These are phyloP conservation scores for Zoanthus sociatus DNA, from an alignment of 92 coral and sea anemone genomes.

Conservation along the genomic window DNA sequence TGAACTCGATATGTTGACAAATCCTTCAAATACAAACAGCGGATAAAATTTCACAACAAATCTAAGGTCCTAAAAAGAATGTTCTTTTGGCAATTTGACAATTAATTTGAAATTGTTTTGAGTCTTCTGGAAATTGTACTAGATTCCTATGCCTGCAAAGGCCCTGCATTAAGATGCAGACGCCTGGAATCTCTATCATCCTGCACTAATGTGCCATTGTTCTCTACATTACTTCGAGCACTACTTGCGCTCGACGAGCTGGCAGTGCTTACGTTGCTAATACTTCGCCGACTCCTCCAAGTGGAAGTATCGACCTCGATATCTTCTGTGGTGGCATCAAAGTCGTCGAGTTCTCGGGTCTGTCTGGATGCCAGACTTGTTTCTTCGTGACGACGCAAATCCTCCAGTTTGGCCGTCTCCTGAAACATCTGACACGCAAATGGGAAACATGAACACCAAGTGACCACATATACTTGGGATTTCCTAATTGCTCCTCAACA, in stretches of 20 bases:
- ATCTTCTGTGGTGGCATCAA: slow-evolving; percentile 38
- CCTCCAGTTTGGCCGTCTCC: slow-evolving; percentile 48
- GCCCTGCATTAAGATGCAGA: slow-evolving; percentile 18
- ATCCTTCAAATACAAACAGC: slow-evolving; percentile 6
- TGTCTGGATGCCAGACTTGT: slow-evolving; percentile 50
- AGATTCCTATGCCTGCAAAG: slow-evolving; percentile 22
- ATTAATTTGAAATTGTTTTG: slow-evolving; percentile 12
- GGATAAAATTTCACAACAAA: slow-evolving; percentile 35
- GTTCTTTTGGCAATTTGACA: slow-evolving; percentile 4
- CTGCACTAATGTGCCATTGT: slow-evolving; percentile 41
- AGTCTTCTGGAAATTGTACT: background rate
- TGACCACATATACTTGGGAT: slow-evolving; percentile 21
- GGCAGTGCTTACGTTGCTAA: slow-evolving; percentile 39
- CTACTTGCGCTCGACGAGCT: slow-evolving; percentile 30
- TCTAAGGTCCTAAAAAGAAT: slow-evolving; percentile 24
- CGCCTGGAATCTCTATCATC: slow-evolving; percentile 27
- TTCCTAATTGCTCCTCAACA: slow-evolving; percentile 25
- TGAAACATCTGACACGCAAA: slow-evolving; percentile 48
- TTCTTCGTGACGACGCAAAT: slow-evolving; percentile 32
- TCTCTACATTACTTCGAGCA: slow-evolving; percentile 38
- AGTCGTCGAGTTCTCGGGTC: slow-evolving; percentile 43
- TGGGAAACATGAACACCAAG: slow-evolving; percentile 42
- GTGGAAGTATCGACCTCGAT: slow-evolving; percentile 42
- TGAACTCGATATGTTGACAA: slow-evolving; percentile 18
- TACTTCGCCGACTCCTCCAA: slow-evolving; percentile 37